Conservation (phyloP, 2,888 invertebrate genomes). For the Rhagium mordax region DNA sequence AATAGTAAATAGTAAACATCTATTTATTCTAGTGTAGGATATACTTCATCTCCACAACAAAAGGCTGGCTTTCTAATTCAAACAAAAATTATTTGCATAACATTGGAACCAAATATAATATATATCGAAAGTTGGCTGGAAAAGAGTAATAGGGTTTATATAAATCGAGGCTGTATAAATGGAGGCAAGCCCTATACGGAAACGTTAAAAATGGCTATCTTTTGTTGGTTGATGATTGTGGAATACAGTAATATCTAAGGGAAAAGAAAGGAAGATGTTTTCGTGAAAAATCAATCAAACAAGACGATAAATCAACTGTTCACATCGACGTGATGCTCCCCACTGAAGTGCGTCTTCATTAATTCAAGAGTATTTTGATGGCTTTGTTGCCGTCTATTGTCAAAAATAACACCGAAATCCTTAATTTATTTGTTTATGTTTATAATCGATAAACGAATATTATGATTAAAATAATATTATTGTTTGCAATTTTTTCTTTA, state of each 20-base stretch:
- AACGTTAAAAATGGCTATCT: slow-evolving; percentile 38
- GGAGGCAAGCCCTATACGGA: slow-evolving; percentile 10
- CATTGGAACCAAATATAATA: slow-evolving; percentile 6
- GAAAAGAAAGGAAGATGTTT: slow-evolving; percentile 36
- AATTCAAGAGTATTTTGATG: slow-evolving; percentile 48
- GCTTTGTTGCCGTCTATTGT: slow-evolving; percentile 6
- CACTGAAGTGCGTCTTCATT: slow-evolving; percentile 39
- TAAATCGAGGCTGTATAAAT: slow-evolving; percentile 29
- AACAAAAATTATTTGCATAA: slow-evolving; percentile 18
- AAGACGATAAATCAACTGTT: slow-evolving; percentile 47
- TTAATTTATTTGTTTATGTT: background rate
- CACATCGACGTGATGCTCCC: slow-evolving; percentile 27
- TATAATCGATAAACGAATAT: too few relatives aligned
- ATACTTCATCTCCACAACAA: slow-evolving; percentile 1
- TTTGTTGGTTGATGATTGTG: slow-evolving; percentile 47
- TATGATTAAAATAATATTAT: too few relatives aligned
- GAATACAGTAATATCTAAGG: background rate
- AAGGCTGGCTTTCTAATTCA: slow-evolving; percentile 22
- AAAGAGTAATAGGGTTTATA: slow-evolving; percentile 29
- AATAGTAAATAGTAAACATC: slow-evolving; percentile 18
- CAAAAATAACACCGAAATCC: background rate
- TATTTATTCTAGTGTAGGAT: background rate
- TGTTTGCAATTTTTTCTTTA: too few relatives aligned
- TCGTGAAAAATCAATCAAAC: slow-evolving; percentile 50
- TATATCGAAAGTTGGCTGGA: slow-evolving; percentile 21